These are phyloP conservation scores for Hypotaenidia okinawae DNA, from an alignment of 2,797 vertebrate genomes.

Conservation along the genomic window DNA sequence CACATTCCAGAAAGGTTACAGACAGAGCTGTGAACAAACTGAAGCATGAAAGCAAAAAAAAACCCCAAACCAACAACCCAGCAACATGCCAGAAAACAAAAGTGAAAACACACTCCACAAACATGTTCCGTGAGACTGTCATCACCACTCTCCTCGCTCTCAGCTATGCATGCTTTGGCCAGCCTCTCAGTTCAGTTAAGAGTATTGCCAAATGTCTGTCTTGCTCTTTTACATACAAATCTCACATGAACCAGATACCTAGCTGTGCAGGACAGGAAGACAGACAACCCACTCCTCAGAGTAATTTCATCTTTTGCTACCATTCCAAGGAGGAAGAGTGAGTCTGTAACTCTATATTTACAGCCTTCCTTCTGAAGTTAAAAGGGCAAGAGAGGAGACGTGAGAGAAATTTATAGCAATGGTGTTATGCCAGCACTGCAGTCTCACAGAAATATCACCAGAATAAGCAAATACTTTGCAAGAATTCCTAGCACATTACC, in stretches of 20 bases:
- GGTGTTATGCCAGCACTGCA: not conserved
- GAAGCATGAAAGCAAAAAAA: not conserved
- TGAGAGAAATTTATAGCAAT: not conserved
- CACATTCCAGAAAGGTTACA: not conserved
- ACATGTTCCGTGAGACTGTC: not conserved
- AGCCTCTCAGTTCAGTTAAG: not conserved
- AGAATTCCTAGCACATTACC: not conserved
- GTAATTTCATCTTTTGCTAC: not conserved
- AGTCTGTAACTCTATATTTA: conserved; percentile 30
- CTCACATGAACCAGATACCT: not conserved
- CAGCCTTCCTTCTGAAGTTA: not conserved
- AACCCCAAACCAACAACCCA: not conserved
- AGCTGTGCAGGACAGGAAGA: not conserved
- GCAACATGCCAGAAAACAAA: not conserved
- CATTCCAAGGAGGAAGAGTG: not conserved
- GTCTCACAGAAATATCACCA: not conserved
- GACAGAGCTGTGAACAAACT: no score
- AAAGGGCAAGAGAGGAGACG: not conserved
- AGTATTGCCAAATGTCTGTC: not conserved
- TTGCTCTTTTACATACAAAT: not conserved
- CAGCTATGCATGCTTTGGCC: not conserved
- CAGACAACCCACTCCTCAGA: not conserved
- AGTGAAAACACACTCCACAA: not conserved
- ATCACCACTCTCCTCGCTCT: not conserved
- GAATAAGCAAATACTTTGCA: not conserved